Conservation (phyloP, 2,888 invertebrate species). For the Harpalus rufipes region DNA sequence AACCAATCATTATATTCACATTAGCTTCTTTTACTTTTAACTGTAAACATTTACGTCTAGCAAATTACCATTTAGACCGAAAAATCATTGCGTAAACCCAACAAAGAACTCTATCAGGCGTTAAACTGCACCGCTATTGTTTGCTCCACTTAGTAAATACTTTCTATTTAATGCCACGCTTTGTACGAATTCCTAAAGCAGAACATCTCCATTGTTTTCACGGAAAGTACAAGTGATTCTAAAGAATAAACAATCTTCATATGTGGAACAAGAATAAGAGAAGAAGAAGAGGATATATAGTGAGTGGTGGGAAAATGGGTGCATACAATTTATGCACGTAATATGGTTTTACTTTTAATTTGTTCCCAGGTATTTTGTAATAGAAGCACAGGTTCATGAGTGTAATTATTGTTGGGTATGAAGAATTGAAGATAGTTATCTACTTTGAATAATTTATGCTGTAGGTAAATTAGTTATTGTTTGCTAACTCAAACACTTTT, state of each 20-base stretch:
- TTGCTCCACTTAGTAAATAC: constrained; percentile 53
- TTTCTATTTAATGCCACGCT: constrained; percentile 50
- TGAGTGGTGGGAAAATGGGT: constrained; percentile 40
- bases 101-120: constrained; percentile 28
- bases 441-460: constrained; percentile 29
- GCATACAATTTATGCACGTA: constrained; percentile 52
- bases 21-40: constrained; percentile 5
- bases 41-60: constrained; percentile 26
- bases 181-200: constrained; percentile 31
- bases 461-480: background rate
- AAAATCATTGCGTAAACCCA: constrained; percentile 3
- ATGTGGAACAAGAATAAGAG: constrained; percentile 24
- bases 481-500: background rate
- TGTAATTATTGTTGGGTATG: constrained; percentile 10
- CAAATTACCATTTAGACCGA: background rate
- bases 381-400: constrained; percentile 13
- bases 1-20: constrained; percentile 25
- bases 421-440: constrained; percentile 15
- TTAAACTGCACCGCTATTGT: constrained; percentile 40
- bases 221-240: constrained; percentile 59
- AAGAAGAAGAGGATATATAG: constrained; percentile 4
- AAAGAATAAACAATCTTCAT: constrained; percentile 1
- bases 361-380: constrained; percentile 53
- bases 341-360: constrained; percentile 54
- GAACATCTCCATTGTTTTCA: constrained; percentile 37